A percentile compares a stretch with the other conserved stretches of the same genome.
Conservation (phyloP, 2,888 invertebrate species). For the Rosalia funebris region DNA sequence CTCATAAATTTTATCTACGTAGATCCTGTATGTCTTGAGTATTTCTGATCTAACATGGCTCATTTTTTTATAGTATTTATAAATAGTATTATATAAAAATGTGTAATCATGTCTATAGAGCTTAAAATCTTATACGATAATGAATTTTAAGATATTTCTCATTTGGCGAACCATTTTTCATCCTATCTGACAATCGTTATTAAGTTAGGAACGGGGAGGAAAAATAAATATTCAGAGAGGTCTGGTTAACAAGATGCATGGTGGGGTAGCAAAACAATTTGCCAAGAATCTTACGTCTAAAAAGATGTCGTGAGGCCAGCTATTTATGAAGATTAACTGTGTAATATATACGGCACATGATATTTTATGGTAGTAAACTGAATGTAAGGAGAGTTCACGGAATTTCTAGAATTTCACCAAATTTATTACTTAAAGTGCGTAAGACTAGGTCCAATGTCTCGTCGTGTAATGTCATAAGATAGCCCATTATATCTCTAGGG, state of each 20-base stretch:
- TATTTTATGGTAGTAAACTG: slow-evolving; percentile 46
- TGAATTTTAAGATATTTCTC: neutral
- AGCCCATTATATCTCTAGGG: slow-evolving; percentile 25
- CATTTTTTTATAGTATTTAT: too few relatives aligned
- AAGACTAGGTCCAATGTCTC: slow-evolving; percentile 44
- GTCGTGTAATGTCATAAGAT: slow-evolving; percentile 35
- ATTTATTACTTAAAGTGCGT: slow-evolving; percentile 51
- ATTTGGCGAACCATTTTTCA: neutral
- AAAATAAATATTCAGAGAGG: slow-evolving; percentile 18
- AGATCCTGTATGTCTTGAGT: too few relatives aligned
- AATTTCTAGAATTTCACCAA: slow-evolving; percentile 51
- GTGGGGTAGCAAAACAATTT: slow-evolving; percentile 36
- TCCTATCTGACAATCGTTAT: slow-evolving; percentile 2
- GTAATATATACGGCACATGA: slow-evolving; percentile 47
- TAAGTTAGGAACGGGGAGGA: slow-evolving; percentile 3
- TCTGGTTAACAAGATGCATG: slow-evolving; percentile 27
- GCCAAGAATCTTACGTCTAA: slow-evolving; percentile 41
- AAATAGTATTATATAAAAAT: too few relatives aligned
- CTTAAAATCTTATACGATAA: too few relatives aligned
- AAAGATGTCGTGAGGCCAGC: slow-evolving; percentile 44
- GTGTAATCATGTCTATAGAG: too few relatives aligned
- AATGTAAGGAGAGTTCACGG: slow-evolving; percentile 49
- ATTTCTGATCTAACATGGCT: too few relatives aligned
- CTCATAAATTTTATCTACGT: too few relatives aligned
- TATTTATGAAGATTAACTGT: slow-evolving; percentile 50